Base-by-base conservation (phyloP, 64 coral and sea anemone genomes). In the Stichodactyla mertensii region DNA sequence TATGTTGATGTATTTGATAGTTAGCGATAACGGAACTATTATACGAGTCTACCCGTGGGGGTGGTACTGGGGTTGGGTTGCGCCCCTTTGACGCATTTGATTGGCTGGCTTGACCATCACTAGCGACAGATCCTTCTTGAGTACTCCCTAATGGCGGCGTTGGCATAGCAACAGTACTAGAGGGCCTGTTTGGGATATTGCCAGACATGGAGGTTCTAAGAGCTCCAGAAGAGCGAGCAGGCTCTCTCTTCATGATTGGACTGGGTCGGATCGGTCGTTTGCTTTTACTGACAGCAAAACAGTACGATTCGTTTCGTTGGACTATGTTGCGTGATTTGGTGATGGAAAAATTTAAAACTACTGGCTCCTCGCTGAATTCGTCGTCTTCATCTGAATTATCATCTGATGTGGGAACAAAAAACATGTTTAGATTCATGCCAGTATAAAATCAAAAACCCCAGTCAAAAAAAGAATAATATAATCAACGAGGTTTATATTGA, bases 251-350 rank as follows among this genome's bases (percentile, higher is more conserved):
- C n/a, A 77, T 84, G 16, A 92, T 64, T 45, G 90, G 90, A 55
- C 90, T 92, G 55, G 51, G 70, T 4, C 87, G 83, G 1, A 82
- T 26, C 4, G 92, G 89, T 11, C 80, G 86, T 80, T 87, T 74
- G 69, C 87, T 93, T 77, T 89, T 88, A 31, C 89, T 91, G 19
- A 98, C 85, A 13, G 95, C 95, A 23, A 91, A 86, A 51, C 89
- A 98, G 86, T 98, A 98, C 4, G 95, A 98, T 54, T 93, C 89
- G 53, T 98, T 98, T 45, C 95, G 88, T 51, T 98, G 92, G 10
- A 98, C 92, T 15, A 71, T 84, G 61, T 98, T 92, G 13, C 95
- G 86, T 57, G 84, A 64, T 54, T 92, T 93, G 4, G 83, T 61
- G n/a, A 89, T 78, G 23, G 83, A 84, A 2, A 92, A 80, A 84